A percentile compares a stretch with the other conserved stretches of the same genome.
Conservation (phyloP, 2,888 invertebrate species). For the Lycocerus yunnanus region DNA sequence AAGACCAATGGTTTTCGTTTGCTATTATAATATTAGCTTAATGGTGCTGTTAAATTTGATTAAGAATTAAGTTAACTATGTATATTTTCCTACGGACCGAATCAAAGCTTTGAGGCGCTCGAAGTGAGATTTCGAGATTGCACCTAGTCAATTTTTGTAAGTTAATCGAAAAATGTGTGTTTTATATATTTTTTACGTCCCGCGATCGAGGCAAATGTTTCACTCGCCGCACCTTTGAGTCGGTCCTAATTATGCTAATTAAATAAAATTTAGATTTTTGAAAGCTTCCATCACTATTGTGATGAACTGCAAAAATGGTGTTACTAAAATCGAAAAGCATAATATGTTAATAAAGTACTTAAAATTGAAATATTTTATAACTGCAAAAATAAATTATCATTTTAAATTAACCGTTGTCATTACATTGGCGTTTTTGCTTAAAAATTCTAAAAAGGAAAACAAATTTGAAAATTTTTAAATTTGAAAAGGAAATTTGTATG, state of each 20-base stretch:
- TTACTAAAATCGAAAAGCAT: background rate
- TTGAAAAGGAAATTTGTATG: background rate
- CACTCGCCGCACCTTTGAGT: background rate
- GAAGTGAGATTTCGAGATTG: background rate
- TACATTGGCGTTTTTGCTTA: background rate
- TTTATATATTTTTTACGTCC: background rate
- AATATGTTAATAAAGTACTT: background rate
- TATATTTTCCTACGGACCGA: background rate
- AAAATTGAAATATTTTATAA: no score
- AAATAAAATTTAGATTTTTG: background rate
- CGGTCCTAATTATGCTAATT: background rate
- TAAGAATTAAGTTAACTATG: background rate
- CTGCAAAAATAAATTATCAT: no score
- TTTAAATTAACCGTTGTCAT: background rate
- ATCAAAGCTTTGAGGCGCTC: background rate
- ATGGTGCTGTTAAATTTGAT: constrained; percentile 2
- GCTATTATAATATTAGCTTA: constrained; percentile 1
- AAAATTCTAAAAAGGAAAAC: no score
- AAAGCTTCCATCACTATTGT: constrained; percentile 1
- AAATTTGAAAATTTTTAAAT: background rate
- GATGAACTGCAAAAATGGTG: background rate
- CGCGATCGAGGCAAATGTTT: background rate
- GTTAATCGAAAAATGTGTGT: background rate
- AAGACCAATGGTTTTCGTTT: background rate
- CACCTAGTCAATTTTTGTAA: background rate